These are phyloP conservation scores for Andricus grossulariae DNA, from an alignment of 1,140 invertebrate genomes.

Conservation along the genomic window DNA sequence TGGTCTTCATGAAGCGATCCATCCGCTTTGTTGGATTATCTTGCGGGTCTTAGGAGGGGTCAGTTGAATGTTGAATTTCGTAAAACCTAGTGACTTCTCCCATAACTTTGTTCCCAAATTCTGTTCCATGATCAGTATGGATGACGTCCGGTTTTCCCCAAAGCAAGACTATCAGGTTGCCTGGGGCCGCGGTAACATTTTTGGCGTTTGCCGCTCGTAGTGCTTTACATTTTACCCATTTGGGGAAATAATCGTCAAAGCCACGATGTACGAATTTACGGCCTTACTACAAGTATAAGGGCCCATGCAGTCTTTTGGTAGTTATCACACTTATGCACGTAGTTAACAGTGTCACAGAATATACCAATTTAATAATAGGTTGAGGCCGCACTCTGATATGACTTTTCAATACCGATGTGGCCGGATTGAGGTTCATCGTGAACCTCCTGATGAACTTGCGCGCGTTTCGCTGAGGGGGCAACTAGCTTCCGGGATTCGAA, in stretches of 20 bases:
- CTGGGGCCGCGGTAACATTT: not conserved
- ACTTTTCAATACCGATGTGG: no score
- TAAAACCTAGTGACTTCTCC: slow-evolving; percentile 30
- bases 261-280: slow-evolving; percentile 24
- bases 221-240: slow-evolving; percentile 34
- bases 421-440: not conserved
- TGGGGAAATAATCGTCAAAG: slow-evolving; percentile 22
- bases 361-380: slow-evolving; percentile 30
- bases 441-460: not conserved
- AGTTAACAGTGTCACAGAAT: slow-evolving; percentile 42
- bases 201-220: slow-evolving; percentile 10
- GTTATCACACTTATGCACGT: no score
- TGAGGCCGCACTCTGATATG: no score
- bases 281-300: not conserved
- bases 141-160: slow-evolving; percentile 35
- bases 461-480: not conserved
- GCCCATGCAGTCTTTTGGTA: not conserved
- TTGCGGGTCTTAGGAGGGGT: slow-evolving; percentile 65
- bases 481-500: not conserved
- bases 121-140: slow-evolving; percentile 47
- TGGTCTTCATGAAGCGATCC: slow-evolving; percentile 68
- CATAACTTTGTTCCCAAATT: slow-evolving; percentile 28
- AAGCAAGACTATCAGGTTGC: slow-evolving; percentile 1
- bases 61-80: slow-evolving; percentile 53
- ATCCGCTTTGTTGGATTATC: slow-evolving; percentile 68